Evolutionary conservation across 2,113 vertebrate genomes (phyloP).

Genomic region (Terrapene triunguis): DNA sequence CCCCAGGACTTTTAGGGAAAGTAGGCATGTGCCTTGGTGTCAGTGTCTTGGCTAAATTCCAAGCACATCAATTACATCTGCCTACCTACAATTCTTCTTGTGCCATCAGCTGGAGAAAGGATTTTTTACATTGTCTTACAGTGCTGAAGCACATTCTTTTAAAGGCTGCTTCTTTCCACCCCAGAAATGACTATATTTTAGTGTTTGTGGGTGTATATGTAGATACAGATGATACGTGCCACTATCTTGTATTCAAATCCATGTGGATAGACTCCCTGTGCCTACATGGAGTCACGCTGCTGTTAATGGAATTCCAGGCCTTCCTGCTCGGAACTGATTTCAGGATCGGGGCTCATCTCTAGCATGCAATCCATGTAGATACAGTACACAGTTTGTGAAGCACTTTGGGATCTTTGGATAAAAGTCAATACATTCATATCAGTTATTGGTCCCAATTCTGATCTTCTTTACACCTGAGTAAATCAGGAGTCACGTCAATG

Average conservation of each 20-base stretch:
- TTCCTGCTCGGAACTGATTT: accelerated
- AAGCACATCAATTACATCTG: background rate
- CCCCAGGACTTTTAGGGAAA: background rate
- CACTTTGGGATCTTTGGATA: background rate
- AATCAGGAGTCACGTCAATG: background rate
- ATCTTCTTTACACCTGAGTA: background rate
- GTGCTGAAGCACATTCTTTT: accelerated
- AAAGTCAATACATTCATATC: background rate
- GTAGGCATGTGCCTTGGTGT: background rate
- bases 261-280: background rate
- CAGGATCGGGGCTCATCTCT: background rate
- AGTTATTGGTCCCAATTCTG: background rate
- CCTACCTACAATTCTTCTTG: background rate
- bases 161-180: background rate
- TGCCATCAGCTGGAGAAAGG: background rate
- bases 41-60: constrained; percentile 2
- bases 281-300: background rate
- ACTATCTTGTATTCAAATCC: background rate
- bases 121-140: background rate
- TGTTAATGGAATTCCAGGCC: background rate
- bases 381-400: background rate
- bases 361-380: background rate
- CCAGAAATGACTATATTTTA: background rate
- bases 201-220: background rate
- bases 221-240: accelerated